These are phyloP conservation scores for Papilio xuthus DNA, from an alignment of 1,140 invertebrate genomes.

Conservation along the genomic window DNA sequence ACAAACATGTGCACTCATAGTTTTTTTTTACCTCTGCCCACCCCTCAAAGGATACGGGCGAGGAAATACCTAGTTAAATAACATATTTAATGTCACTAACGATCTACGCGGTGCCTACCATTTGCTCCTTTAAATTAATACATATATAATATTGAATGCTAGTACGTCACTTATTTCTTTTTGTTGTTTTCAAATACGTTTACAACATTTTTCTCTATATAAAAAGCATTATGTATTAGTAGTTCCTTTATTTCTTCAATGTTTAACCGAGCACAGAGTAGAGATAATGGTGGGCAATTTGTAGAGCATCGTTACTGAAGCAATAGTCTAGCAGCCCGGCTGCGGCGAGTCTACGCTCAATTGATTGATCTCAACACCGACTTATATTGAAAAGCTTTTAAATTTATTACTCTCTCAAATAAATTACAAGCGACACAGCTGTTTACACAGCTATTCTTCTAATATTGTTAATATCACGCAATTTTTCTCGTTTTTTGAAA, in stretches of 20 bases:
- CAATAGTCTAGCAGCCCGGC: not conserved
- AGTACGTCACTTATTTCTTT: not conserved
- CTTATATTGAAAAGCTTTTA: constrained; percentile 26
- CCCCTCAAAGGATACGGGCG: constrained; percentile 50
- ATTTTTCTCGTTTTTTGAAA: not conserved
- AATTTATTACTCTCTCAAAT: constrained; percentile 24
- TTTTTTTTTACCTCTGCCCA: constrained; percentile 42
- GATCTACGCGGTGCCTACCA: constrained; percentile 37
- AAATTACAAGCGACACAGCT: constrained; percentile 12
- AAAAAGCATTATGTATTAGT: not conserved
- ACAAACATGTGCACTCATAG: constrained; percentile 51
- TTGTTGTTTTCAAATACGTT: not conserved
- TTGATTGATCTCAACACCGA: constrained; percentile 28
- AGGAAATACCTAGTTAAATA: constrained; percentile 47
- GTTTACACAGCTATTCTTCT: not conserved
- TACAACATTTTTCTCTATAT: not conserved
- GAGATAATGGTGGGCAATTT: constrained; percentile 9
- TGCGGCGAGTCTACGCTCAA: constrained; percentile 19
- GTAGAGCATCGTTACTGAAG: constrained; percentile 10
- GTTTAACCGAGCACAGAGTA: not conserved
- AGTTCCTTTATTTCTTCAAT: not conserved
- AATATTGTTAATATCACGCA: not conserved
- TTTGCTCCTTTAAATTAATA: constrained; percentile 35
- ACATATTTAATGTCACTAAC: constrained; percentile 53
- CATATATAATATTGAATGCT: not conserved